A percentile compares a stretch with the other conserved stretches of the same genome.
phyloP scores from a whole-genome alignment of 2,797 vertebrate genomes.

The Pseudocheirus occidentalis region DNA sequence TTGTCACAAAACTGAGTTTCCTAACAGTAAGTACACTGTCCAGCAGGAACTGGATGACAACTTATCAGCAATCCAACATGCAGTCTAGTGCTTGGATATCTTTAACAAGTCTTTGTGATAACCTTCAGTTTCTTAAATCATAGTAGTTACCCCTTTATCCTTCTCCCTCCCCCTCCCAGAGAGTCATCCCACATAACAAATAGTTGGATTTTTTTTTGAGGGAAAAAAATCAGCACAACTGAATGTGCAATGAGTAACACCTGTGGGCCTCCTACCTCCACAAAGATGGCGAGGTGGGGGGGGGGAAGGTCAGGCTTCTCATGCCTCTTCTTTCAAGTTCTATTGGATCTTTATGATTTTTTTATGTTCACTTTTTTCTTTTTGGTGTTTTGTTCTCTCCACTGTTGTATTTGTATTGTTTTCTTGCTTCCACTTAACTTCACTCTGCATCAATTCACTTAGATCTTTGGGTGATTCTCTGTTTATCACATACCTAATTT shows the following conservation, averaged over 20 bases:
- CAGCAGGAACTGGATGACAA: neutral
- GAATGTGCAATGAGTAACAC: neutral
- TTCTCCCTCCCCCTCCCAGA: neutral
- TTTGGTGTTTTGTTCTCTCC: neutral
- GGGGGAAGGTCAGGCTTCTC: neutral
- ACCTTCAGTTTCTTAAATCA: neutral
- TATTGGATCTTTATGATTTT: neutral
- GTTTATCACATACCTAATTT: neutral
- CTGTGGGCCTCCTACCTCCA: neutral
- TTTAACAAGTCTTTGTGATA: neutral
- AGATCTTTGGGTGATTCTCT: neutral
- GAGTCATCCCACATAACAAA: neutral
- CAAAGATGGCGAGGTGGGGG: no score
- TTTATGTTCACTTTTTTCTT: neutral
- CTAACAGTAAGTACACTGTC: neutral
- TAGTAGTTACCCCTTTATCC: neutral
- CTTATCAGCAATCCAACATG: neutral
- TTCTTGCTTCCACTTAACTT: neutral
- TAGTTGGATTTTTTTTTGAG: neutral
- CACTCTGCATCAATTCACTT: neutral
- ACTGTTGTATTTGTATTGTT: neutral
- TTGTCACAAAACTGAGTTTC: neutral
- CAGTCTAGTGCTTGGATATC: neutral
- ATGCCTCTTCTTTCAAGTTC: neutral
- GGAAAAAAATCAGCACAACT: no score